phyloP scores from a whole-genome alignment of 2,797 vertebrate species.

The Prunella strophiata region DNA sequence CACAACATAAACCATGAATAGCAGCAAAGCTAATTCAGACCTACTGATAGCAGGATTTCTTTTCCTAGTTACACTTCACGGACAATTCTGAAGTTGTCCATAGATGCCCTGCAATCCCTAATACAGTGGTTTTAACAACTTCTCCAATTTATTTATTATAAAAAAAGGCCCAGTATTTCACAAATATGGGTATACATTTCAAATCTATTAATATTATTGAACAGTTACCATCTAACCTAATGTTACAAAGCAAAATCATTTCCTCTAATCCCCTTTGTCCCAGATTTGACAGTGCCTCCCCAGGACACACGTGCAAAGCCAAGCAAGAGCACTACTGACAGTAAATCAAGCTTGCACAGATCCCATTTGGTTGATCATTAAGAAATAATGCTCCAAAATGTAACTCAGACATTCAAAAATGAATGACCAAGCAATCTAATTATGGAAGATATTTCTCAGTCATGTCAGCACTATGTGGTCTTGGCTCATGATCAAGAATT shows the following conservation, averaged over 20 bases:
- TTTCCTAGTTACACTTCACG: background rate
- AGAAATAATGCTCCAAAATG: slow-evolving; percentile 39
- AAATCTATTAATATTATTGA: background rate
- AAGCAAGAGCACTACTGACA: background rate
- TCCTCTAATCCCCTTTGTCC: background rate
- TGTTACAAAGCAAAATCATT: background rate
- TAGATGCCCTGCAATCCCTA: background rate
- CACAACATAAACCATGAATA: background rate
- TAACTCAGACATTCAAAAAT: slow-evolving; percentile 62
- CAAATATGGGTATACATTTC: background rate
- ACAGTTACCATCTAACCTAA: background rate
- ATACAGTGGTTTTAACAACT: background rate
- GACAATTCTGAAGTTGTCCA: background rate
- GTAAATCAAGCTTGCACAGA: slow-evolving; percentile 17
- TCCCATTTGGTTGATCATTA: slow-evolving; percentile 24
- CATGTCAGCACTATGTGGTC: slow-evolving; percentile 67
- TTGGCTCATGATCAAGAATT: slow-evolving; percentile 61
- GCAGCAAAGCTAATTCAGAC: background rate
- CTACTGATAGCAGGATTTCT: background rate
- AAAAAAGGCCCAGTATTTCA: background rate
- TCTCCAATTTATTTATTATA: background rate
- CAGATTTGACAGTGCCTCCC: background rate
- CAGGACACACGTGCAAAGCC: background rate
- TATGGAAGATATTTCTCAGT: slow-evolving; percentile 68
- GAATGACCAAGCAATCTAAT: slow-evolving; percentile 70